Evolutionary conservation across 2,797 vertebrate species (phyloP).

Genomic region (Erithacus rubecula): DNA sequence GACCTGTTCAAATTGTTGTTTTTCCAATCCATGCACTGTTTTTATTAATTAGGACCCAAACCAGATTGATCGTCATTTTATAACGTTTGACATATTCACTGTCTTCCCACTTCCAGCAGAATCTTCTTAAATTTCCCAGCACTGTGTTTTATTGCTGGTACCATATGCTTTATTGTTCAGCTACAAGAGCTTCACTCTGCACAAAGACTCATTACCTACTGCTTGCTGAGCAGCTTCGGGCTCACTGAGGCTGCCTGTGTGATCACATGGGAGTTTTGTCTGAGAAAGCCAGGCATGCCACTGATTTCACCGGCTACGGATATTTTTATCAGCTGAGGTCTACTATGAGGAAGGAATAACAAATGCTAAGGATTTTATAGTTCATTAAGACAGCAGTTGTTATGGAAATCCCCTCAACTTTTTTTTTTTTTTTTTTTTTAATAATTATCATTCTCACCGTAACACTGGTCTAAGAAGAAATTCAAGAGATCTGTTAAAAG

Average conservation of each 20-base stretch:
- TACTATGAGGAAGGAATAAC: conserved; percentile 75
- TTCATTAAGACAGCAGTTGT: conserved; percentile 68
- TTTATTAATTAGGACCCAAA: conserved; percentile 81
- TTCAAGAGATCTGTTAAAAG: conserved; percentile 48
- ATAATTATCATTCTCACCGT: background rate
- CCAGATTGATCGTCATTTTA: conserved; percentile 77
- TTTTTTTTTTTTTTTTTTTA: background rate
- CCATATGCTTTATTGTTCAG: conserved; percentile 93
- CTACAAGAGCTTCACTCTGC: conserved; percentile 85
- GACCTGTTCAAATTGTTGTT: conserved; percentile 88
- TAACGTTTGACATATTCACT: conserved; percentile 70
- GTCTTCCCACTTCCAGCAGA: conserved; percentile 72
- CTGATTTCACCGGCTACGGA: conserved; percentile 78
- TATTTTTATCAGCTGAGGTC: conserved; percentile 81
- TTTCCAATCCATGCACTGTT: conserved; percentile 82
- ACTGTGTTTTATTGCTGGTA: conserved; percentile 83
- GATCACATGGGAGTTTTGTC: conserved; percentile 96
- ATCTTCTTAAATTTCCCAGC: conserved; percentile 84
- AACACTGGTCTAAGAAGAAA: conserved; percentile 29
- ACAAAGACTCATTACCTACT: conserved; percentile 99
- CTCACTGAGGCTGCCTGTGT: conserved; percentile 88
- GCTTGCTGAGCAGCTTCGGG: conserved; percentile 88
- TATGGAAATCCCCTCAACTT: conserved; percentile 67
- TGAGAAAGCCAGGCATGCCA: conserved; percentile 80
- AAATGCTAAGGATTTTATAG: conserved; percentile 69